phyloP scores from a whole-genome alignment of 2,113 vertebrate species.

The Epinephelus cyanopodus region DNA sequence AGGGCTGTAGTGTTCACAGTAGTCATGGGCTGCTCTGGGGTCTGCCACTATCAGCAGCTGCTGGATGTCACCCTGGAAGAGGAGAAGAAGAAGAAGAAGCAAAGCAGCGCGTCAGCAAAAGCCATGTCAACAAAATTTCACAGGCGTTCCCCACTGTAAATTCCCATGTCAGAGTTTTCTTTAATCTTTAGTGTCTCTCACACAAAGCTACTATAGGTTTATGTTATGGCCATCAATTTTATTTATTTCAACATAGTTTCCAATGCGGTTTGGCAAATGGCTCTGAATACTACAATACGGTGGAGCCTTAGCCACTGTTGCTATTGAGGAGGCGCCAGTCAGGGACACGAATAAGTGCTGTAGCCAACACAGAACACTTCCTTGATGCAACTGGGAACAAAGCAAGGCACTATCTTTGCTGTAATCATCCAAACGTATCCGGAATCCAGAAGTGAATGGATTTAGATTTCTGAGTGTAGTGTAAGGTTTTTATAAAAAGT shows the following conservation, averaged over 20 bases:
- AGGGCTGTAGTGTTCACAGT: conserved; percentile 97
- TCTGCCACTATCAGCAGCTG: conserved; percentile 94
- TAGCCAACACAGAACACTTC: background rate
- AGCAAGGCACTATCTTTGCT: background rate
- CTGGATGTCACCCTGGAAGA: conserved; percentile 95
- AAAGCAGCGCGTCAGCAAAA: conserved; percentile 34
- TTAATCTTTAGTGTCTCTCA: background rate
- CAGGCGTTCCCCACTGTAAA: background rate
- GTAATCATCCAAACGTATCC: background rate
- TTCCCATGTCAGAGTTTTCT: conserved; percentile 21
- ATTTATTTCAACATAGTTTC: conserved; percentile 30
- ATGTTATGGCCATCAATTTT: conserved; percentile 18
- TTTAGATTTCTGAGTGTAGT: background rate
- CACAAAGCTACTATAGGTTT: conserved; percentile 10
- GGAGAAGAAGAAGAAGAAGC: background rate
- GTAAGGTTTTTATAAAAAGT: background rate
- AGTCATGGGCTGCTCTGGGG: conserved; percentile 94
- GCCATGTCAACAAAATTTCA: conserved; percentile 33
- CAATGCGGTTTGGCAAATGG: conserved; percentile 42
- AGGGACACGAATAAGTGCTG: conserved; percentile 2
- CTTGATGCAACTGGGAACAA: background rate
- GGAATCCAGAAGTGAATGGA: background rate
- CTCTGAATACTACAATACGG: background rate
- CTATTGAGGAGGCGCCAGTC: conserved; percentile 23
- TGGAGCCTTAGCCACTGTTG: conserved; percentile 21